These are phyloP conservation scores for Sternarchorhynchus goeldii DNA, from an alignment of 2,797 vertebrate species.

Conservation along the genomic window DNA sequence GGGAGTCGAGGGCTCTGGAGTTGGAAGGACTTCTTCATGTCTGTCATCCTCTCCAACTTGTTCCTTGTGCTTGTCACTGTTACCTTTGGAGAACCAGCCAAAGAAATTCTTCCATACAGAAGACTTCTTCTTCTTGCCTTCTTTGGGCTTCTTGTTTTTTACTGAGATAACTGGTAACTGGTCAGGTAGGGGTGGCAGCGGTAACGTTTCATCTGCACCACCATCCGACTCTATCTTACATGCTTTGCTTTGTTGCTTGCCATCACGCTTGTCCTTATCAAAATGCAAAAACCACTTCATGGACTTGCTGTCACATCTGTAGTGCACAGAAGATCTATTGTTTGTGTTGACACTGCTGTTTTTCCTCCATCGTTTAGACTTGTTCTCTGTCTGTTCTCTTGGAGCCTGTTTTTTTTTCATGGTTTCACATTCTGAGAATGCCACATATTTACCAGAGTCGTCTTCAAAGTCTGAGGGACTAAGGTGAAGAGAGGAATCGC, in stretches of 20 bases:
- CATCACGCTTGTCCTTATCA: slow-evolving; percentile 44
- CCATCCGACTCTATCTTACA: neutral
- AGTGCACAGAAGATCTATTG: slow-evolving; percentile 17
- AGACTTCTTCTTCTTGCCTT: slow-evolving; percentile 67
- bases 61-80: slow-evolving; percentile 72
- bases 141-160: slow-evolving; percentile 49
- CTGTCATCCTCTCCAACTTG: slow-evolving; percentile 63
- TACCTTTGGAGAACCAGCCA: slow-evolving; percentile 71
- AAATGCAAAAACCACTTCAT: slow-evolving; percentile 38
- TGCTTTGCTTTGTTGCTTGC: slow-evolving; percentile 8
- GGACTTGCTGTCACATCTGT: slow-evolving; percentile 31
- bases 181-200: neutral
- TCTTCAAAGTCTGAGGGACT: neutral
- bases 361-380: slow-evolving; percentile 64
- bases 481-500: slow-evolving; percentile 66
- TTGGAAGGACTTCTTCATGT: slow-evolving; percentile 30
- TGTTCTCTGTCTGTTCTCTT: slow-evolving; percentile 29
- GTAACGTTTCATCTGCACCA: neutral
- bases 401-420: rapidly evolving
- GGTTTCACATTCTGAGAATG: neutral
- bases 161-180: slow-evolving; percentile 24
- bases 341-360: slow-evolving; percentile 34
- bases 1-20: neutral
- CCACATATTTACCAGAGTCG: neutral
- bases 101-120: slow-evolving; percentile 77